phyloP scores from a whole-genome alignment of 2,113 vertebrate genomes.

The Seriola rivoliana region DNA sequence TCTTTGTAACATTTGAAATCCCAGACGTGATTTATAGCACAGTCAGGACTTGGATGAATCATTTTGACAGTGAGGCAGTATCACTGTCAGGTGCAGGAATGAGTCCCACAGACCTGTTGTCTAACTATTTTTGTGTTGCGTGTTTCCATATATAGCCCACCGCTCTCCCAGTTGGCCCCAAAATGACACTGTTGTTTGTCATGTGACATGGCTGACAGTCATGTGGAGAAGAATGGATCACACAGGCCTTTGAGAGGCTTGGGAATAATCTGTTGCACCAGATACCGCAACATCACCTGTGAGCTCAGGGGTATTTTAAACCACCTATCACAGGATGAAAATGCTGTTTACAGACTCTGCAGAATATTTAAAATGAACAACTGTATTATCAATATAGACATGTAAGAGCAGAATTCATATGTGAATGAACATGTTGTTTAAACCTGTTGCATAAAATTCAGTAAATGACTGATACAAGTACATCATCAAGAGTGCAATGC shows the following conservation, averaged over 20 bases:
- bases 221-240: slow-evolving; percentile 40
- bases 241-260: not conserved
- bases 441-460: no score
- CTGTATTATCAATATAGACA: not conserved
- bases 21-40: not conserved
- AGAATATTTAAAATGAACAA: not conserved
- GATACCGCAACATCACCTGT: not conserved
- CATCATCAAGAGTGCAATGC: no score
- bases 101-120: slow-evolving; percentile 26
- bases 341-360: not conserved
- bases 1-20: not conserved
- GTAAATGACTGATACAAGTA: no score
- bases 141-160: slow-evolving; percentile 5
- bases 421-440: no score
- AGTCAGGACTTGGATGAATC: slow-evolving; percentile 8
- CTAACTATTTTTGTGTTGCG: slow-evolving; percentile 17
- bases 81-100: slow-evolving; percentile 21
- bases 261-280: slow-evolving; percentile 19
- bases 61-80: slow-evolving; percentile 17
- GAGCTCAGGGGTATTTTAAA: not conserved
- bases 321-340: not conserved
- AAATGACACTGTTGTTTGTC: slow-evolving; percentile 48
- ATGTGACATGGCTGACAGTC: slow-evolving; percentile 20
- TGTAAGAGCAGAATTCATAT: no score
- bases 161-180: slow-evolving; percentile 1